A percentile compares a stretch with the other conserved stretches of the same genome.
These are phyloP conservation scores for Micrasema longulum DNA, from an alignment of 1,140 invertebrate species.

Conservation along the genomic window DNA sequence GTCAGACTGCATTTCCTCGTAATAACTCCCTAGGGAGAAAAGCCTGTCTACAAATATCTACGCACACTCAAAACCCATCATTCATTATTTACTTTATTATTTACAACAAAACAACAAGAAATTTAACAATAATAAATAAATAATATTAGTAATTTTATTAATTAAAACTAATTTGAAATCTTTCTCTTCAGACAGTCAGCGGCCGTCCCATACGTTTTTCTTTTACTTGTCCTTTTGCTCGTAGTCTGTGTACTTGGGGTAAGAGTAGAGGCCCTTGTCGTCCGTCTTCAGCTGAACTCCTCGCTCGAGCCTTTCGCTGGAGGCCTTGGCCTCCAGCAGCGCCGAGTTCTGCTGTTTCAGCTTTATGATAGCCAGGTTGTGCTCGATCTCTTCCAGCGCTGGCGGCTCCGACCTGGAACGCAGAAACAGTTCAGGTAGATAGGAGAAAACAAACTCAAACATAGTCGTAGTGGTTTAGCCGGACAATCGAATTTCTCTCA, in stretches of 20 bases:
- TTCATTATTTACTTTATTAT: no score
- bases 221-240: no score
- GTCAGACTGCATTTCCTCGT: no score
- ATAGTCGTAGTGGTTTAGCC: neutral
- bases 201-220: no score
- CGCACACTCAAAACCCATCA: no score
- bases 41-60: no score
- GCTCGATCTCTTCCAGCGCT: conserved; percentile 76
- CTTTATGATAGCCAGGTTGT: conserved; percentile 77
- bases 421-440: neutral
- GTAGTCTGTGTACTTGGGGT: conserved; percentile 49
- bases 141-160: no score
- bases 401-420: conserved; percentile 73
- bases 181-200: no score
- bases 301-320: neutral
- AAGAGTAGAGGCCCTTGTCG: conserved; percentile 41
- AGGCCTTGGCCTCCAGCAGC: conserved; percentile 68
- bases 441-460: neutral
- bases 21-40: no score
- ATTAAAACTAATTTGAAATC: no score
- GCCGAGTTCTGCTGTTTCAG: conserved; percentile 81
- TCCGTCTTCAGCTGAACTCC: neutral
- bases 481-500: neutral
- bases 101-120: no score
- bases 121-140: no score